Percentiles rank a stretch among this genome's conserved stretches.
phyloP scores from a whole-genome alignment of 1,140 invertebrate species.

The Dendrolimus punctatus region DNA sequence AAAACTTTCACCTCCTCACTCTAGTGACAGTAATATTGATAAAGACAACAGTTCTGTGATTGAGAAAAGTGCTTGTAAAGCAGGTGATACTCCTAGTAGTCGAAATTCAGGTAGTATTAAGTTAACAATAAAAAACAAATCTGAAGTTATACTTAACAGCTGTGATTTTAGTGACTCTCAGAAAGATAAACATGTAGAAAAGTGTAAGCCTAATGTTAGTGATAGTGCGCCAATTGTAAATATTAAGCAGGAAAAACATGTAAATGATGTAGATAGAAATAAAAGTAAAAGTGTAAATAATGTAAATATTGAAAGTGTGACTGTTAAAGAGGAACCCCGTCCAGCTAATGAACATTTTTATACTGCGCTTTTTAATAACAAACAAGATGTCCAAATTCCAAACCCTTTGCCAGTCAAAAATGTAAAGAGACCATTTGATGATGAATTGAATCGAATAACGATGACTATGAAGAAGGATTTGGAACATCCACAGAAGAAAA shows the following conservation, averaged over 20 bases:
- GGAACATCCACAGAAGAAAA: slow-evolving; percentile 59
- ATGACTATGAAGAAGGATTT: slow-evolving; percentile 30
- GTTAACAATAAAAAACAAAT: slow-evolving; percentile 69
- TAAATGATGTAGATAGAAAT: slow-evolving; percentile 36
- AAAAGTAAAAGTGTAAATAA: slow-evolving; percentile 33
- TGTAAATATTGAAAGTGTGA: slow-evolving; percentile 18
- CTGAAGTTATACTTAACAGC: slow-evolving; percentile 62
- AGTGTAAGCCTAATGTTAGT: slow-evolving; percentile 32
- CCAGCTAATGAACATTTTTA: slow-evolving; percentile 55
- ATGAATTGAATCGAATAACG: slow-evolving; percentile 29
- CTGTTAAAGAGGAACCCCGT: slow-evolving; percentile 33
- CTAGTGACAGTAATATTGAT: slow-evolving; percentile 36
- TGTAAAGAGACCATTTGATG: slow-evolving; percentile 38
- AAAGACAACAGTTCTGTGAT: slow-evolving; percentile 64
- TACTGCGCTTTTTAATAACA: slow-evolving; percentile 52
- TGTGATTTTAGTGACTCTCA: slow-evolving; percentile 56
- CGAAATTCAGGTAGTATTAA: slow-evolving; percentile 66
- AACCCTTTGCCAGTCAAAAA: slow-evolving; percentile 30
- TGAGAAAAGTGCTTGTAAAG: slow-evolving; percentile 60
- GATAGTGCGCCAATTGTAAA: slow-evolving; percentile 31
- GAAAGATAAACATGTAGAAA: slow-evolving; percentile 32
- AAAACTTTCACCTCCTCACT: slow-evolving; percentile 47
- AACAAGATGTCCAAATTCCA: slow-evolving; percentile 55
- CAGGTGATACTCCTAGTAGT: slow-evolving; percentile 60
- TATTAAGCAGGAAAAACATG: slow-evolving; percentile 26